Base-by-base conservation (phyloP, 1,140 invertebrate species). In the Mamestra configurata region DNA sequence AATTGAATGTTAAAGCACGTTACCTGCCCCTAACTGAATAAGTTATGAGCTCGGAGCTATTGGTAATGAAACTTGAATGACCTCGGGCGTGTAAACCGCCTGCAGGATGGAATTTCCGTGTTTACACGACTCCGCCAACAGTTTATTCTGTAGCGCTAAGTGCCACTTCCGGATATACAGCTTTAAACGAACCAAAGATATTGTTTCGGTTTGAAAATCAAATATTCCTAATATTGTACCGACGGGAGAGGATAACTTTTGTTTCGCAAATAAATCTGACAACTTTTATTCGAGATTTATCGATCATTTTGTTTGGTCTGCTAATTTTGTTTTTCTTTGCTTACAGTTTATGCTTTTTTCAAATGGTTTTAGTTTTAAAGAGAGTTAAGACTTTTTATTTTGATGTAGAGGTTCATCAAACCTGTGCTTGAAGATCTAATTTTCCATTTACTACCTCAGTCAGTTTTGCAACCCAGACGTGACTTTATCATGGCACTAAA, bases 41-140 rank as follows among this genome's bases (percentile, higher is more conserved):
- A 94, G 90, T 93, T 93, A 93, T 92, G 88, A 91, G 91, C 83
- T 81, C 75, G 83, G 86, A 88, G 88, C 84, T 93, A 94, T 93
- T 92, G 92, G 91, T 92, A 90, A 93, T 94, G 92, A 93, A 93
- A 94, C 90, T 93, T 92, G 91, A 93, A 93, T 94, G 92, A 93
- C 92, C 89, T 79, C 80, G 82, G 86, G 86, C 87, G 83, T 86
- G 83, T 87, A 86, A 79, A 89, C 83, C 82, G 87, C 86, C 88
- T 87, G 75, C 81, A 80, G 90, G 87, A 90, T 91, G 89, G 89
- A 90, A 87, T 92, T 91, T 87, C 86, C 88, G 79, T 92, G 90
- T 93, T 93, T 92, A 92, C 87, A 84, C 83, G 81, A 76, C 83
- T 82, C 84, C 82, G 79, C 80, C 80, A 82, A 79, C 31, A 80